A percentile compares a stretch with the other conserved stretches of the same genome.
These are phyloP conservation scores for Zosterops japonicus DNA, from an alignment of 2,113 vertebrate genomes.

Conservation along the genomic window DNA sequence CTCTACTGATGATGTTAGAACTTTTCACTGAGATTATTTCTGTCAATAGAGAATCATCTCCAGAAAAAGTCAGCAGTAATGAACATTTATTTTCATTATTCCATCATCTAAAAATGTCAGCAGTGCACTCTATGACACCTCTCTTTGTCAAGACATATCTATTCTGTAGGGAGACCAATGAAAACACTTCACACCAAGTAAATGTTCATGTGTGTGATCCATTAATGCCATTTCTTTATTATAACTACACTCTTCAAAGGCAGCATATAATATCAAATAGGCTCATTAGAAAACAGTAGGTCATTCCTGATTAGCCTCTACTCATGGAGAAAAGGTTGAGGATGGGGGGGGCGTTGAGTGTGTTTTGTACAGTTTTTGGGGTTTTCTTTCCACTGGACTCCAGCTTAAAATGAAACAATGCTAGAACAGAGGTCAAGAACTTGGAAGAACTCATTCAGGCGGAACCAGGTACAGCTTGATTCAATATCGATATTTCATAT, in stretches of 20 bases:
- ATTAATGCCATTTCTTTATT: not conserved
- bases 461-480: constrained; percentile 77
- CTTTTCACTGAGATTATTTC: not conserved
- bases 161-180: not conserved
- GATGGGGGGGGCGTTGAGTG: rapidly evolving
- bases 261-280: not conserved
- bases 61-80: not conserved
- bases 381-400: constrained; percentile 7
- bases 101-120: constrained; percentile 44
- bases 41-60: constrained; percentile 9
- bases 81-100: constrained; percentile 17
- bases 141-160: not conserved
- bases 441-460: constrained; percentile 66
- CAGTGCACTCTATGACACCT: not conserved
- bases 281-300: not conserved
- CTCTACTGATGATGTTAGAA: not conserved
- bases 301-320: constrained; percentile 53
- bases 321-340: not conserved
- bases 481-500: constrained; percentile 78
- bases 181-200: constrained; percentile 46
- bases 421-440: constrained; percentile 72
- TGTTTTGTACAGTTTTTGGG: not conserved
- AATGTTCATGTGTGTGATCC: not conserved
- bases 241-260: constrained; percentile 1
- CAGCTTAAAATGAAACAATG: constrained; percentile 75